These are phyloP conservation scores for Synergus umbraculus DNA, from an alignment of 2,888 invertebrate species.

Conservation along the genomic window DNA sequence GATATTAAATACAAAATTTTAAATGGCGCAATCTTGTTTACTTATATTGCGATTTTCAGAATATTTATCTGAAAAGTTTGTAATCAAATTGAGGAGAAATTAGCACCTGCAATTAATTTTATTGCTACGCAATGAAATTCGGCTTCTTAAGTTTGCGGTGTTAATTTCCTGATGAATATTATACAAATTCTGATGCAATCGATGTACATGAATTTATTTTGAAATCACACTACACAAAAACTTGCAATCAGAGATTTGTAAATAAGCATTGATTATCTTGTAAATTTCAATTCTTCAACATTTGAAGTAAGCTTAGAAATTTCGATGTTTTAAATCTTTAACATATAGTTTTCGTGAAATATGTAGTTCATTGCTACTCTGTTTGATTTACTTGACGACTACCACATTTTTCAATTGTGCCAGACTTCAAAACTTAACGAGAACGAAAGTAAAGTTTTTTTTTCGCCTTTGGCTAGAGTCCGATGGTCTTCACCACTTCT, in stretches of 20 bases:
- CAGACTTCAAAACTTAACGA: not conserved
- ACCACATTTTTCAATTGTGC: not conserved
- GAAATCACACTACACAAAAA: too few species aligned
- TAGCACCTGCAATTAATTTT: not conserved
- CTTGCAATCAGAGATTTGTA: too few species aligned
- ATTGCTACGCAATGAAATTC: not conserved
- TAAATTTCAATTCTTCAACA: too few species aligned
- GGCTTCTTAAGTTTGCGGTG: not conserved
- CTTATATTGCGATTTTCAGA: too few species aligned
- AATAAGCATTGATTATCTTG: too few species aligned
- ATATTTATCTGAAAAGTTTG: not conserved
- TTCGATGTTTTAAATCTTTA: too few species aligned
- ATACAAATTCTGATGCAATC: not conserved
- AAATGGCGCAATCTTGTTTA: too few species aligned
- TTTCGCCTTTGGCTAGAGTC: slow-evolving; percentile 13
- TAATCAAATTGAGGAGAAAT: not conserved
- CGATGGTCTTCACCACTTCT: slow-evolving; percentile 9
- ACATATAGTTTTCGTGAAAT: not conserved
- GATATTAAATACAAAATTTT: too few species aligned
- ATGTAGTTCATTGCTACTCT: not conserved
- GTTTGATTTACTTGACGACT: not conserved
- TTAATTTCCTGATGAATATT: not conserved
- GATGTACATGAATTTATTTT: not conserved
- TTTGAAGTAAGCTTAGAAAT: too few species aligned
- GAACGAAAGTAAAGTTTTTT: not conserved